These are phyloP conservation scores for Eclectus roratus DNA, from an alignment of 2,113 vertebrate genomes.

Conservation along the genomic window DNA sequence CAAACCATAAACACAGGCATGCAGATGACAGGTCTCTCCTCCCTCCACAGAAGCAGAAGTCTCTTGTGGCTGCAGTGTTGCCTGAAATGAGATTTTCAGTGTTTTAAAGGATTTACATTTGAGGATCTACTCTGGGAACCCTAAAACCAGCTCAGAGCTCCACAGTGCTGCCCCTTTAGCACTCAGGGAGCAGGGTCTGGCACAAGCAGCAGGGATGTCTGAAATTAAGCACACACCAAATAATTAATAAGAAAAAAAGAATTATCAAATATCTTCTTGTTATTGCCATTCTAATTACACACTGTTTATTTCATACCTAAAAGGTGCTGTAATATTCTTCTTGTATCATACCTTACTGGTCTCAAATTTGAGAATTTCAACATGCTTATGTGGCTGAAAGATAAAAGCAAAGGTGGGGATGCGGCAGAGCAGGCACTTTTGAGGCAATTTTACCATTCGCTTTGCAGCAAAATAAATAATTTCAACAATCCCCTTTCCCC, in stretches of 20 bases:
- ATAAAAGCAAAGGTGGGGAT: not conserved
- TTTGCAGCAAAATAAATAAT: not conserved
- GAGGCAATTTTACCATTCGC: not conserved
- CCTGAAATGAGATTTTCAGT: not conserved
- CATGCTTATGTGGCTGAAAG: not conserved
- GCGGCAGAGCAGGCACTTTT: not conserved
- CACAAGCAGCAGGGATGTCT: not conserved
- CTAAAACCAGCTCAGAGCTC: not conserved
- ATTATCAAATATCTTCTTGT: slow-evolving; percentile 17
- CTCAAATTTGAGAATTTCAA: not conserved
- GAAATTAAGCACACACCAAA: not conserved
- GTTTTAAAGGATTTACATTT: not conserved
- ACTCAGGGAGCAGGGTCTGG: fast-evolving
- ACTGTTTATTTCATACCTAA: not conserved
- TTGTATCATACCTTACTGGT: not conserved
- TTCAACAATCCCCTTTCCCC: not conserved
- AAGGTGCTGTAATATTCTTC: not conserved
- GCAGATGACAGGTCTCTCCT: not conserved
- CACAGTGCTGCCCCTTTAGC: not conserved
- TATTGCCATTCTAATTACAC: slow-evolving; percentile 17
- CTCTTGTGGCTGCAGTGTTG: not conserved
- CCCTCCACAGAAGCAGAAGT: not conserved
- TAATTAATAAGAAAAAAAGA: not conserved
- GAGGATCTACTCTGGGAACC: not conserved
- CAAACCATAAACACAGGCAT: not conserved